Evolutionary conservation across 2,797 vertebrate species (phyloP).

Genomic region (Carduelis carduelis): DNA sequence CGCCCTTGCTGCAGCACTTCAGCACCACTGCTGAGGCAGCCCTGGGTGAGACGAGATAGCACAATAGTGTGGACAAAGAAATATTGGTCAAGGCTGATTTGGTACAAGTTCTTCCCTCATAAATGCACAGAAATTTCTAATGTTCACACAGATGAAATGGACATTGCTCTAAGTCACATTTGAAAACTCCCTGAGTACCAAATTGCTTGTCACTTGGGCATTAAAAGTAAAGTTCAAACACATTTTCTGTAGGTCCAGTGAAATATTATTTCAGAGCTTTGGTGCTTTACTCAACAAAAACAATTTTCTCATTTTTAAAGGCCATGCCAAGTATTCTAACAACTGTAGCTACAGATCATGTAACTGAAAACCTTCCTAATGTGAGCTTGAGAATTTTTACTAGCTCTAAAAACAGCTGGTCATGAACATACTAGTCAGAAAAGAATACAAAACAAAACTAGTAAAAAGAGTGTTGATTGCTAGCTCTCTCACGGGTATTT

Average conservation of each 20-base stretch:
- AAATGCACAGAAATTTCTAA: background rate
- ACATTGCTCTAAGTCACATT: background rate
- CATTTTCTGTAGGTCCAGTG: slow-evolving; percentile 33
- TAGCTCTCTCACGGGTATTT: slow-evolving; percentile 55
- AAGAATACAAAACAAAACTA: slow-evolving; percentile 62
- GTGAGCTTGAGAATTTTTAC: slow-evolving; percentile 66
- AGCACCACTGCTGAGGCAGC: background rate
- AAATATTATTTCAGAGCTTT: slow-evolving; percentile 54
- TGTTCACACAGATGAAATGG: background rate
- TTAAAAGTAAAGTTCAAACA: slow-evolving; percentile 40
- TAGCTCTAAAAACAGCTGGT: slow-evolving; percentile 63
- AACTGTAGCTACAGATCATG: slow-evolving; percentile 62
- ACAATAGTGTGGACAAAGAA: background rate
- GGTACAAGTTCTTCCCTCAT: background rate
- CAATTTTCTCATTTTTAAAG: slow-evolving; percentile 62
- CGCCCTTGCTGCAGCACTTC: background rate
- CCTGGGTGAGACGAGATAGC: background rate
- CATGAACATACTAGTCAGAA: slow-evolving; percentile 43
- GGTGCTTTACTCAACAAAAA: slow-evolving; percentile 53
- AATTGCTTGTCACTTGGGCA: slow-evolving; percentile 23
- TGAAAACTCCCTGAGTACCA: background rate
- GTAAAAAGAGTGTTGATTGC: slow-evolving; percentile 58
- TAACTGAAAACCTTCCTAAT: slow-evolving; percentile 64
- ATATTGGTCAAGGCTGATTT: background rate
- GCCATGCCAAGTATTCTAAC: slow-evolving; percentile 52